Evolutionary conservation across 2,797 vertebrate genomes (phyloP), one percentile per base, ranked within the genome.

Genomic region (Pelodytes ibericus): DNA sequence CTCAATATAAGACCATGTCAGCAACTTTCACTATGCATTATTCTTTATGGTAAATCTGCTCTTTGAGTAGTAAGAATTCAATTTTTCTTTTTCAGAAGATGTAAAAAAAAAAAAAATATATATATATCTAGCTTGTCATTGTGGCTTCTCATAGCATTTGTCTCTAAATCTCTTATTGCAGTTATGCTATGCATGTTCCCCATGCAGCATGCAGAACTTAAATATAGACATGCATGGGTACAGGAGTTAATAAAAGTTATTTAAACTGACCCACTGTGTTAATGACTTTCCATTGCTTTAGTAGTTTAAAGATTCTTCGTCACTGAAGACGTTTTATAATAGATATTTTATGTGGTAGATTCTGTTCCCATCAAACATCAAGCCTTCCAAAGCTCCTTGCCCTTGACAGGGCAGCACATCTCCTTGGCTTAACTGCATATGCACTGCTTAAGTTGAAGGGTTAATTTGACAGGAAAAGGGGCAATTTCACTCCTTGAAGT

Each of bases 241-340:
- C 39, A 72, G 27, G 1, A 39, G 57, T 16, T 39, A 39, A 20
- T 30, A 59, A 71, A 71, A 71, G 22, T 73, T 73, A 22, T 27
- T 27, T 10, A 31, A 57, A 6, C 27, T 56, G 26, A 39, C 36
- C 36, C 36, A 39, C 15, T 39, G 36, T 39, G 7, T 39, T 39
- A 39, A 39, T 39, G 7, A 8, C 36, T 39, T 39, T 13, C 36
- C 36, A 39, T 7, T 39, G 15, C 15, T 39, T 39, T 39, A 39
- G 36, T 1, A 39, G 7, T 13, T 8, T 8, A 39, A n/a, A 39
- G 15, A 39, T 39, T 39, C 36, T 13, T 39, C 2, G 2, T 39
- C 36, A 39, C 7, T 39, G 36, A 13, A 1, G 2, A 39, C 36
- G 7, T 39, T 39, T 39, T 39, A 39, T 8, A 39, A n/a, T n/a